These are phyloP conservation scores for Loripinus fragilis DNA, from an alignment of 2,888 invertebrate species.

Conservation along the genomic window DNA sequence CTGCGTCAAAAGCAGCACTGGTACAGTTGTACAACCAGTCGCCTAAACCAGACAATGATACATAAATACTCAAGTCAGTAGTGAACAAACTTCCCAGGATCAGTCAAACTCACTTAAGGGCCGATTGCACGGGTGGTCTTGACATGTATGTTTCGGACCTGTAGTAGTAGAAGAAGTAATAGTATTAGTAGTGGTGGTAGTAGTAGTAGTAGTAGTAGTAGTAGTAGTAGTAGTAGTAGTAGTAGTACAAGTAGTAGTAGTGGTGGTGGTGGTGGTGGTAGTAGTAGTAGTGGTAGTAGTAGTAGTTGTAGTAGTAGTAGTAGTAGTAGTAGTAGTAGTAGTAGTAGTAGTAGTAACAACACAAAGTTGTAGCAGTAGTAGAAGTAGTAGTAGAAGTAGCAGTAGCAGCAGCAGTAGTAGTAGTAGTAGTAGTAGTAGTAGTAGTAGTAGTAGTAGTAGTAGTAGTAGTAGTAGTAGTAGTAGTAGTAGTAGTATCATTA, in stretches of 20 bases:
- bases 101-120: too few relatives aligned
- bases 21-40: too few relatives aligned
- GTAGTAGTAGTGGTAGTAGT: not conserved
- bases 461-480: slow-evolving; percentile 13
- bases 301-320: not conserved
- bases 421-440: slow-evolving; percentile 18
- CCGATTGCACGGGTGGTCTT: too few relatives aligned
- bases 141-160: too few relatives aligned
- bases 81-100: too few relatives aligned
- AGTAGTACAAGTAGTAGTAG: not conserved
- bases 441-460: slow-evolving; percentile 19
- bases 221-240: slow-evolving; percentile 3
- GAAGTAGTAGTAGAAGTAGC: not conserved
- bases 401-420: not conserved
- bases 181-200: not conserved
- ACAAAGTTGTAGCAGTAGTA: not conserved
- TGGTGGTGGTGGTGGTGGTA: not conserved
- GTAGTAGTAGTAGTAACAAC: not conserved
- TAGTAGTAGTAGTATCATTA: not conserved
- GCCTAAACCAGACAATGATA: too few relatives aligned
- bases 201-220: slow-evolving; percentile 3
- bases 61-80: too few relatives aligned
- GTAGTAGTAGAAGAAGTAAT: too few relatives aligned
- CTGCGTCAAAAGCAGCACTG: too few relatives aligned
- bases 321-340: slow-evolving; percentile 1